These are phyloP conservation scores for Anguilla japonica DNA, from an alignment of 2,113 vertebrate species.

Conservation along the genomic window DNA sequence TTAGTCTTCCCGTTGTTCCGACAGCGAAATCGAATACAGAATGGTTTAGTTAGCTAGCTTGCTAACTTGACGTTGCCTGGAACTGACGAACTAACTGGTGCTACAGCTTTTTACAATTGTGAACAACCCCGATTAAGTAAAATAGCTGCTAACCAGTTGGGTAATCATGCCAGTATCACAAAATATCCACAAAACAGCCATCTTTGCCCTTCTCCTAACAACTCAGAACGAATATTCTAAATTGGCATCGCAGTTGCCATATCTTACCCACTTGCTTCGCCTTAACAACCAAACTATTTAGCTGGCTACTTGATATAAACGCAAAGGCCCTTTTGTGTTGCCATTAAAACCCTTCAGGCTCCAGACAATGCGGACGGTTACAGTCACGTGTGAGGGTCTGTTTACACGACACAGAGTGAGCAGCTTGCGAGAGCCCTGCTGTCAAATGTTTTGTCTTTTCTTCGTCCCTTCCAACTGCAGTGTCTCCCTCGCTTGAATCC, in stretches of 20 bases:
- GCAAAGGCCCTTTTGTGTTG: conserved; percentile 55
- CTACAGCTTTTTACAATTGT: neutral
- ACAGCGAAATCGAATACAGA: neutral
- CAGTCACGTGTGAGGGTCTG: conserved; percentile 79
- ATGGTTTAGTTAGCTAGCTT: neutral
- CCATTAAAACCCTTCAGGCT: conserved; percentile 12
- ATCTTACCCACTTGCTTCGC: neutral
- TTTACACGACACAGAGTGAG: conserved; percentile 77
- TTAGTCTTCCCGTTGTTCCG: conserved; percentile 32
- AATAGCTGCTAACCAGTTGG: neutral
- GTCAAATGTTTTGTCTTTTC: conserved; percentile 3
- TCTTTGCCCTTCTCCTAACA: neutral
- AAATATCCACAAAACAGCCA: conserved; percentile 3
- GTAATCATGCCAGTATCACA: neutral
- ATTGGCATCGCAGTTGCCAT: neutral
- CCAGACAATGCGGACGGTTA: conserved; percentile 59
- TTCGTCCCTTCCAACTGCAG: neutral
- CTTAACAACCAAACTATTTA: neutral
- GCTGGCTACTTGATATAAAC: conserved; percentile 20
- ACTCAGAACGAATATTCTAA: neutral
- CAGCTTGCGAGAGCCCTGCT: conserved; percentile 5
- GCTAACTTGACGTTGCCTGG: neutral
- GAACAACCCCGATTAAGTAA: neutral
- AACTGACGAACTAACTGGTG: neutral
- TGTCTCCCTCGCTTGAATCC: neutral